Conservation (phyloP, 2,113 vertebrate species). For the Stomatorhinus ivindoensis region DNA sequence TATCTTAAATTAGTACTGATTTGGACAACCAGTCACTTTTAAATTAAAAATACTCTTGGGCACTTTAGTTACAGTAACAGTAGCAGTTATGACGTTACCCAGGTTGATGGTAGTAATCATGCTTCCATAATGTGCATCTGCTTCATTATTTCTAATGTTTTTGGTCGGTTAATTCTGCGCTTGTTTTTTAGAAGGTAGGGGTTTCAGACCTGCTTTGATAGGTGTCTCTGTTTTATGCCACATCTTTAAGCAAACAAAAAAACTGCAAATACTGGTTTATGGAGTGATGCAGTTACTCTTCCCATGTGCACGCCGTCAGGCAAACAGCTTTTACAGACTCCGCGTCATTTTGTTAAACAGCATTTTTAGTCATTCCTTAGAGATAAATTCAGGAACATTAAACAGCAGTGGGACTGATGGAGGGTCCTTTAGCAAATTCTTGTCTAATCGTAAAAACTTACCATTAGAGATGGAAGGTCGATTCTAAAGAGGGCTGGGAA, state of each 20-base stretch:
- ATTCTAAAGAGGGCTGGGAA: neutral
- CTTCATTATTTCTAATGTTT: neutral
- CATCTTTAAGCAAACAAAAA: neutral
- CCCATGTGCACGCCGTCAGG: neutral
- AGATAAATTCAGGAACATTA: neutral
- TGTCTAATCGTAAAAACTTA: neutral
- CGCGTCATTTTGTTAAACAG: neutral
- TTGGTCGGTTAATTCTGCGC: neutral
- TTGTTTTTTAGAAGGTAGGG: neutral
- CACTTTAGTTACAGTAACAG: neutral
- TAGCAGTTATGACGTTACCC: neutral
- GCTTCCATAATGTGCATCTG: neutral
- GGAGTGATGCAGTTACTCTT: neutral
- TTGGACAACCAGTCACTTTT: neutral
- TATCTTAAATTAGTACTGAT: neutral
- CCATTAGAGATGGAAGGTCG: neutral
- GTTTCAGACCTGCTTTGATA: neutral
- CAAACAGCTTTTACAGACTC: neutral
- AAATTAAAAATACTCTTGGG: neutral
- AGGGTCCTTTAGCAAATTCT: neutral
- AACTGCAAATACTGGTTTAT: neutral
- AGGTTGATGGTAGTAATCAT: neutral
- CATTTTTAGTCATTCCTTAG: neutral
- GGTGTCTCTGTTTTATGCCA: neutral
- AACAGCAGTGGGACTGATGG: neutral